Evolutionary conservation across 1,140 invertebrate genomes (phyloP), one percentile per base, ranked within the genome.

Genomic region (Thrips palmi): DNA sequence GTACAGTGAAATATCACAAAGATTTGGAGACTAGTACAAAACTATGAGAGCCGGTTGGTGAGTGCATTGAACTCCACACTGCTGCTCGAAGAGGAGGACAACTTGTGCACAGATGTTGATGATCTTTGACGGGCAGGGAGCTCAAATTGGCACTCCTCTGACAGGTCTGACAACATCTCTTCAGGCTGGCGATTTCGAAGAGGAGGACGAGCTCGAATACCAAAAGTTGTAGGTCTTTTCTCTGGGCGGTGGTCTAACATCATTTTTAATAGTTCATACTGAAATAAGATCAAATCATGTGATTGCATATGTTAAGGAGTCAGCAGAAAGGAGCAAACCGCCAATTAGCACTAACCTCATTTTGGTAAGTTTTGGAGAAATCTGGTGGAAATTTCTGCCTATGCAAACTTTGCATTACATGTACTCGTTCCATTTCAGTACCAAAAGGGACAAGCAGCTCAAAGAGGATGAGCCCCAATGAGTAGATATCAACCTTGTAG

Each of bases 401-500:
- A 24, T 76, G 63, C 4, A 86, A 54, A 36, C 65, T 56, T 25
- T 64, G 60, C 6, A 86, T 52, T 12, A 67, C 67, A 19, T 58
- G 52, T 22, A 81, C 63, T 34, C 88, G 64, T 62, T 97, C 91
- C 71, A 89, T 84, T 56, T 86, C 76, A 0, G 93, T 97, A 3
- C 57, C 57, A 57, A 97, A 96, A 20, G 87, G 79, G 39, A 77
- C 73, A 14, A 93, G 62, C 28, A 97, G 58, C 59, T 97, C 93
- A 55, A 91, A 88, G 30, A 96, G 68, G 41, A 97, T 92, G 31
- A 97, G 63, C 1, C 92, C 93, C 39, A 97, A 58, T 0, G 91
- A 88, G 61, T 86, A 97, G 40, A 97, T 94, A 54, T 97, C 93
- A 22, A 97, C 88, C 64, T 96, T 97, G 50, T 85, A 83, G 52